Conservation (phyloP, 2,888 invertebrate genomes). For the Apoderus coryli region DNA sequence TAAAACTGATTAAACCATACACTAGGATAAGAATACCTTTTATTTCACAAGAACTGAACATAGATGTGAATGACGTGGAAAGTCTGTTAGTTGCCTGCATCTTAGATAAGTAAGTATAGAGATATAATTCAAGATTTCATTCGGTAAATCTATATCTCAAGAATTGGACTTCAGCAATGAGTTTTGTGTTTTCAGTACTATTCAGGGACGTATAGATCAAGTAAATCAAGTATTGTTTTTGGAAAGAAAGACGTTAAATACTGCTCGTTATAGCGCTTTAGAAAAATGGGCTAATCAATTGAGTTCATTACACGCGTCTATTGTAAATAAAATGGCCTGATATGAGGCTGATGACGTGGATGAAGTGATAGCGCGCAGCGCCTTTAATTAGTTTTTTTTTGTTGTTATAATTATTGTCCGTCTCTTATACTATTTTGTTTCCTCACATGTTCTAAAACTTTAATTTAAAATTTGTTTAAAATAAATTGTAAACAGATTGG, state of each 20-base stretch:
- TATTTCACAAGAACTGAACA: conserved; percentile 88
- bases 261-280: conserved; percentile 79
- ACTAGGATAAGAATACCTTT: conserved; percentile 96
- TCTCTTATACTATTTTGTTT: no score
- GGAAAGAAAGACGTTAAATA: conserved; percentile 63
- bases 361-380: conserved; percentile 18
- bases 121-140: conserved; percentile 3
- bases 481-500: conserved; percentile 12
- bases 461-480: neutral
- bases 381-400: conserved; percentile 14
- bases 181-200: conserved; percentile 46
- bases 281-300: conserved; percentile 95
- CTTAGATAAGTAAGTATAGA: conserved; percentile 73
- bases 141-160: conserved; percentile 8
- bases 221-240: conserved; percentile 88
- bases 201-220: conserved; percentile 81
- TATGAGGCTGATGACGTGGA: conserved; percentile 10
- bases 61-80: conserved; percentile 90
- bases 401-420: neutral
- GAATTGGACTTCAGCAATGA: no score
- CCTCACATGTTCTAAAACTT: conserved; percentile 2
- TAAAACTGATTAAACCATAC: conserved; percentile 94
- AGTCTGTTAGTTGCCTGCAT: conserved; percentile 94
- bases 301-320: conserved; percentile 71
- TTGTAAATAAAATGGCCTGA: conserved; percentile 76